Evolutionary conservation across 2,888 invertebrate species (phyloP).

Genomic region (Drosophila limbata): DNA sequence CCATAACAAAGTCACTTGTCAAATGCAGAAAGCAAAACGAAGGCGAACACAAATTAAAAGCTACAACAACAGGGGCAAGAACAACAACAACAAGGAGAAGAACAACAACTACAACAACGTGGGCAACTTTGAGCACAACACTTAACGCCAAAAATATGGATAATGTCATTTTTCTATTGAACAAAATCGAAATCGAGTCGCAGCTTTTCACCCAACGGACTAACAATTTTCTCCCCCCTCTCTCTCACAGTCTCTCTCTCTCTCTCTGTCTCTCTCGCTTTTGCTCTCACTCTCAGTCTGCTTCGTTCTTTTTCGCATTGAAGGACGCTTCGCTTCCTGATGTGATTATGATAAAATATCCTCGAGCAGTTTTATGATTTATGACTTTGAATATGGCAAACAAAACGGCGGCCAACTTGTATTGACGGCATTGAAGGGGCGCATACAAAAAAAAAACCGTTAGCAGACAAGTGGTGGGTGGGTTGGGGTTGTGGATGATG

Average conservation of each 20-base stretch:
- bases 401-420: conserved; percentile 61
- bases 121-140: conserved; percentile 49
- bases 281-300: background rate
- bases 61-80: conserved; percentile 22
- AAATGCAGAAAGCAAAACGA: conserved; percentile 61
- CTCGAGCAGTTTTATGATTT: conserved; percentile 81
- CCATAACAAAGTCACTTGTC: conserved; percentile 69
- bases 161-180: conserved; percentile 79
- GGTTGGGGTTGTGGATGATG: background rate
- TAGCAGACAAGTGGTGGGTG: conserved; percentile 26
- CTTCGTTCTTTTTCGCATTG: background rate
- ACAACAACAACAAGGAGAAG: conserved; percentile 4
- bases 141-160: conserved; percentile 80
- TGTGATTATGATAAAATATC: conserved; percentile 82
- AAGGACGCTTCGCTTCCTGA: conserved; percentile 69
- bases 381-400: conserved; percentile 80
- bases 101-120: conserved; percentile 3
- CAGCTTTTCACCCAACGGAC: background rate
- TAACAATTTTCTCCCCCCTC: background rate
- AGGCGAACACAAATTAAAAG: conserved; percentile 72
- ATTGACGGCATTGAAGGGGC: conserved; percentile 30
- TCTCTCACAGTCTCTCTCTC: background rate
- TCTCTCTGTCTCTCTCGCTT: background rate
- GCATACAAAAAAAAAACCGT: conserved; percentile 30
- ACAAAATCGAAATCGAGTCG: conserved; percentile 52